Conservation (phyloP, 2,113 vertebrate genomes). For the Scopus umbretta region DNA sequence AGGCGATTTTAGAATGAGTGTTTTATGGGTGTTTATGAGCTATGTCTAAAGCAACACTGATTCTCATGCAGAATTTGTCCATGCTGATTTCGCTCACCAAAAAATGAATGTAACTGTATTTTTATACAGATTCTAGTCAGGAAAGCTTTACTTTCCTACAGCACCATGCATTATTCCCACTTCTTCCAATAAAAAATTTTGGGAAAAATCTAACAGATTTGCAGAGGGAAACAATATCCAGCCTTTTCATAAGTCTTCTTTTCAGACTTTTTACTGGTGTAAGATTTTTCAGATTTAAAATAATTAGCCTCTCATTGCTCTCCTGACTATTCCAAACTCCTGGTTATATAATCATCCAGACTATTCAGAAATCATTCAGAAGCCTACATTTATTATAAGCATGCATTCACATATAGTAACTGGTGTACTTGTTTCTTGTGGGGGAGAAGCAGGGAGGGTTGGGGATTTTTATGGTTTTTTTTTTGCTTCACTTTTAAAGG, state of each 20-base stretch:
- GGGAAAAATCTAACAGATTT: neutral
- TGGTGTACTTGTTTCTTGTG: neutral
- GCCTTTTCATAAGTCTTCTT: neutral
- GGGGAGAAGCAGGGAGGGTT: too few species aligned
- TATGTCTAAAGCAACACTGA: neutral
- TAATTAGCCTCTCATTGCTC: neutral
- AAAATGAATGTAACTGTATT: neutral
- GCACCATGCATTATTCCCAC: neutral
- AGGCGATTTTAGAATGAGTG: neutral
- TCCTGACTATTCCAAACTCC: neutral
- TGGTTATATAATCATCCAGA: neutral
- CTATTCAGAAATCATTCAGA: neutral
- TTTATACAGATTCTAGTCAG: neutral
- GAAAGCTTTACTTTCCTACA: neutral
- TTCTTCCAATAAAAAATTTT: neutral
- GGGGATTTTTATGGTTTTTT: too few species aligned
- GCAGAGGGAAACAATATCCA: neutral
- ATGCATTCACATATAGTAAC: neutral
- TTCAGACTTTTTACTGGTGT: neutral
- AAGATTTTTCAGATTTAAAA: neutral
- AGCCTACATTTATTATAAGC: neutral
- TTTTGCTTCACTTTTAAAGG: neutral
- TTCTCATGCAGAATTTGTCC: neutral
- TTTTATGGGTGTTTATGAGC: neutral
- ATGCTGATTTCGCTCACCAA: neutral